Base-by-base conservation (phyloP, 2,888 invertebrate genomes). In the Blera fallax region DNA sequence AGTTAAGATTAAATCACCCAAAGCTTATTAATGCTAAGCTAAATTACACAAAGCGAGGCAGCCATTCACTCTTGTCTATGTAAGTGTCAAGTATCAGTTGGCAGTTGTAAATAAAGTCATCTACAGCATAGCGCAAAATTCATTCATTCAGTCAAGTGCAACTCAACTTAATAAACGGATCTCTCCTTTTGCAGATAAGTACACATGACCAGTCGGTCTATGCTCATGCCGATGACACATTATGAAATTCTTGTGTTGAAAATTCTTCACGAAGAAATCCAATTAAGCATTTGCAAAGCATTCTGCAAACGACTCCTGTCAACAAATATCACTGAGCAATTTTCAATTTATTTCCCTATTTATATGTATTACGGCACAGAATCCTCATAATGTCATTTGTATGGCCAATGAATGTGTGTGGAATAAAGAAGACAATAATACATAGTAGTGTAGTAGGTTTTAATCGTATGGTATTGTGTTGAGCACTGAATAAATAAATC, bases 261-360 rank as follows among this genome's bases (percentile, higher is more conserved):
- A 80, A 64, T 84, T 80, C 84, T 84, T 84, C 74, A 80, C 50
- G 80, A 80, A 84, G 80, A 84, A 80, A 84, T 84, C 69, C 79
- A 84, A 80, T 84, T 80, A 84, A 79, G 58, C 74, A 70, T 80
- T 80, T 60, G 74, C 70, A 69, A 76, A 65, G 80, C 70, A 80
- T 80, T 76, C 84, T 84, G 84, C 56, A 79, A 70, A 84, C 70
- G 84, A 80, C 69, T 84, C 65, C 74, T 80, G 80, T 76, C 80
- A 84, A 84, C 84, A 80, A 80, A 80, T 76, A 84, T 80, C 80
- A 80, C 80, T 64, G 56, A 84, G 70, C 69, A 84, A 80, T 84
- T 84, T 84, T 84, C 74, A 84, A 84, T 84, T 84, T 70, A 84
- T 80, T 80, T 84, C 70, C 70, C 65, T 70, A 70, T 74, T 70